phyloP scores from a whole-genome alignment of 2,113 vertebrate species.

The Corythornis vintsioides region DNA sequence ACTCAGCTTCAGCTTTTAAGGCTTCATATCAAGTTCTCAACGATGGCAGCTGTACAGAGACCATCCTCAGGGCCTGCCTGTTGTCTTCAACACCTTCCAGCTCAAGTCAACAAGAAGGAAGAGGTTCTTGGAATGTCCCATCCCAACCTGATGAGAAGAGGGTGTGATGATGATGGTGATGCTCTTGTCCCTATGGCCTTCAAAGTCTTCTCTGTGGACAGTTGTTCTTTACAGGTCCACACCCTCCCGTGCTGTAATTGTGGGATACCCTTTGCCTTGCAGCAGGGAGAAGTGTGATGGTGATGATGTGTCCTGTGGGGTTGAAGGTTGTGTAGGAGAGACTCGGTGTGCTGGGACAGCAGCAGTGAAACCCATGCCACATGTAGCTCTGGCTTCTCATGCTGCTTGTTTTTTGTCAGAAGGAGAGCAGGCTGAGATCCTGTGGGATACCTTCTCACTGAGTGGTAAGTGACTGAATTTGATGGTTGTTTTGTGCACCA shows the following conservation, averaged over 20 bases:
- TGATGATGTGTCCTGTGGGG: accelerated
- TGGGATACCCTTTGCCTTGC: not conserved
- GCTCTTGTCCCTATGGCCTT: not conserved
- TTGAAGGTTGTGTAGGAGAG: not conserved
- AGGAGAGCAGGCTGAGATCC: not conserved
- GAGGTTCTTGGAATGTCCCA: not conserved
- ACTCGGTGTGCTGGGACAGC: not conserved
- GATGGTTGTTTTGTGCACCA: not conserved
- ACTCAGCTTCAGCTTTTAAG: not conserved
- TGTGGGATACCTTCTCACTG: not conserved
- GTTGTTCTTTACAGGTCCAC: not conserved
- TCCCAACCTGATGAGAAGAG: not conserved
- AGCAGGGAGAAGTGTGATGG: not conserved
- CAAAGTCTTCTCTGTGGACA: not conserved
- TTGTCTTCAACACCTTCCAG: not conserved
- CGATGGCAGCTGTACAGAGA: not conserved
- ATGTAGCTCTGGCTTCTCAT: not conserved
- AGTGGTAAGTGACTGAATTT: not conserved
- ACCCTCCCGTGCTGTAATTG: not conserved
- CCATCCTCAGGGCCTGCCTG: not conserved
- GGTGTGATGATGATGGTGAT: not conserved
- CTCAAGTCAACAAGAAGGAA: not conserved
- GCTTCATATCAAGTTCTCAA: not conserved
- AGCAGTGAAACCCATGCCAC: not conserved
- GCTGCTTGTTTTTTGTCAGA: not conserved